phyloP scores from a whole-genome alignment of 2,113 vertebrate species.

The Astatotilapia flaviijosephi region DNA sequence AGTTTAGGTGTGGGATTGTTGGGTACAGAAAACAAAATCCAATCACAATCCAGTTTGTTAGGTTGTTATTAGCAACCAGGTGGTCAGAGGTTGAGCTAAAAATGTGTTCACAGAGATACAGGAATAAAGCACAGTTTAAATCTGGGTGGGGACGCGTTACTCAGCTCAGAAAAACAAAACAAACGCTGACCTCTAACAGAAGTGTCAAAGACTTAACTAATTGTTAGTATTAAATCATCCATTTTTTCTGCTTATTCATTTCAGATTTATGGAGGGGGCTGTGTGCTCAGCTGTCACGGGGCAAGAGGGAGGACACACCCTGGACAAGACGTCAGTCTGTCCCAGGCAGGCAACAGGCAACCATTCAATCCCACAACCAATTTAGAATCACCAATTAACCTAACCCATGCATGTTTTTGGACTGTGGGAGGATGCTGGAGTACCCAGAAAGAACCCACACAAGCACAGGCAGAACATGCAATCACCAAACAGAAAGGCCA shows the following conservation, averaged over 20 bases:
- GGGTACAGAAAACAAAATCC: neutral
- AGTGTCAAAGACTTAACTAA: neutral
- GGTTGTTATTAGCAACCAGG: neutral
- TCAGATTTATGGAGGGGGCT: neutral
- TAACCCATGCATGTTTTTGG: neutral
- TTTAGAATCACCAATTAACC: neutral
- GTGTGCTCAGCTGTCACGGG: neutral
- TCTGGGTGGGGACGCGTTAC: rapidly evolving
- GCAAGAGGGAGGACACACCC: neutral
- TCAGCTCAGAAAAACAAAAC: neutral
- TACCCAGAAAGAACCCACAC: neutral
- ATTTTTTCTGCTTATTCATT: neutral
- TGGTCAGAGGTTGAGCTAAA: neutral
- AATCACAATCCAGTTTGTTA: neutral
- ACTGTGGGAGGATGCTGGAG: neutral
- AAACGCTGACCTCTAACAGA: neutral
- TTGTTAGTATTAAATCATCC: neutral
- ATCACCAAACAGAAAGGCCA: neutral
- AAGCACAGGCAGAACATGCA: neutral
- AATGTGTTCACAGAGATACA: neutral
- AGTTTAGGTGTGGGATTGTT: neutral
- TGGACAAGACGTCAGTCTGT: neutral
- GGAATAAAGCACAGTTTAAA: neutral
- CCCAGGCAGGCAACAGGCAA: neutral
- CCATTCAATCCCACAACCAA: neutral